These are phyloP conservation scores for Sclerurus mexicanus DNA, from an alignment of 2,113 vertebrate genomes.

Conservation along the genomic window DNA sequence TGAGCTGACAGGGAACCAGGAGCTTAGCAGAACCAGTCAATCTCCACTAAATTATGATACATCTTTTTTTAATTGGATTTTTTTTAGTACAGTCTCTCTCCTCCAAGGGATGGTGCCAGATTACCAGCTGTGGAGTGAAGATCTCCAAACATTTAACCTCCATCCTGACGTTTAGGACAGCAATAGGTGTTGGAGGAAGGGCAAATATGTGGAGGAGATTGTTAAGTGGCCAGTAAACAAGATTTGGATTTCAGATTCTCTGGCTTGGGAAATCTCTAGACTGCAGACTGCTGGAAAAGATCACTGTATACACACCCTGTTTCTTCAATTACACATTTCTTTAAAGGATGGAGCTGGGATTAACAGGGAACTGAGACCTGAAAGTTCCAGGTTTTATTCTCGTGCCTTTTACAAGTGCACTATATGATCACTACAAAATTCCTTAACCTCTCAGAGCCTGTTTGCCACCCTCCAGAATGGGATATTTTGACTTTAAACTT, in stretches of 20 bases:
- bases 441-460: background rate
- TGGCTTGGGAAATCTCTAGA: background rate
- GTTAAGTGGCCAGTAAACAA: background rate
- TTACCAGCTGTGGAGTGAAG: background rate
- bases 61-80: background rate
- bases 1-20: background rate
- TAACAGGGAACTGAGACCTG: background rate
- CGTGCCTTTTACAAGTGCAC: background rate
- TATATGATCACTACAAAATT: background rate
- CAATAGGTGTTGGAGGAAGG: background rate
- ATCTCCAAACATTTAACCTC: background rate
- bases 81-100: background rate
- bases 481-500: background rate
- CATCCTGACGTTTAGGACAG: background rate
- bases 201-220: background rate
- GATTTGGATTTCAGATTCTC: background rate
- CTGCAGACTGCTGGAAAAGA: background rate
- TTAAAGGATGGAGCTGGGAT: background rate
- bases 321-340: slow-evolving; percentile 20
- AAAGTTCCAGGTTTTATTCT: background rate
- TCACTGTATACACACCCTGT: background rate
- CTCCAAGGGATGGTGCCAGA: background rate
- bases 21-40: background rate
- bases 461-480: background rate
- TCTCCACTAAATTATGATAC: background rate